Evolutionary conservation across 2,113 vertebrate species (phyloP), one percentile per base, ranked within the genome.

Genomic region (Nyctereutes procyonoides): DNA sequence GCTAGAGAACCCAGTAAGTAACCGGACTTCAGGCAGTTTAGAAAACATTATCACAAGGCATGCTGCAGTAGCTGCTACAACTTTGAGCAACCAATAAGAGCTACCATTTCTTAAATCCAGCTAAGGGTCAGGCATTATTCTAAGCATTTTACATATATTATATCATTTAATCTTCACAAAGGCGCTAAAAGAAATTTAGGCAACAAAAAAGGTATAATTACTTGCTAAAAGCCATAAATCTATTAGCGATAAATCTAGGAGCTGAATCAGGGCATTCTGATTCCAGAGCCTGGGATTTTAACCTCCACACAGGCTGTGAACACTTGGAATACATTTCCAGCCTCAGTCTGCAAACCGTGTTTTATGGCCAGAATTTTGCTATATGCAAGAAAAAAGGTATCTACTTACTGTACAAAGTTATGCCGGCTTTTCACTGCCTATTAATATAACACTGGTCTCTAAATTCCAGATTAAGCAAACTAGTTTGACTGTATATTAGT

Each of bases 1-100:
- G 17, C 32, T 71, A 88, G 26, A 88, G 30, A 90, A 32, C 9
- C 43, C 38, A 95, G 13, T 55, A 71, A 32, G 38, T 19, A 67
- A 69, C 71, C 51, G 86, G 55, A 65, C 24, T 60, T 62, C 20
- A 84, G 58, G 53, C 15, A 88, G 28, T 85, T 85, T 51, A 96
- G 48, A 62, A 98, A 90, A 84, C 67, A 79, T 53, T 79, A 20
- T 56, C 62, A 88, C 67, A 24, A 93, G 28, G 24, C 55, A 89
- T 0, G 24, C 19, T 88, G 10, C 51, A 86, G 55, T 1, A 93
- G 56, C 48, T 63, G 12, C 43, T 35, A 43, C 51, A 82, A 35
- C 95, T 38, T 56, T 79, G 14, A 90, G n/a, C 30, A 38, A 83
- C 60, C 35, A 95, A 1, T 28, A 93, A 69, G 2, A 89, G 28